These are phyloP conservation scores for Eupithecia abbreviata DNA, from an alignment of 2,888 invertebrate genomes.

Conservation along the genomic window DNA sequence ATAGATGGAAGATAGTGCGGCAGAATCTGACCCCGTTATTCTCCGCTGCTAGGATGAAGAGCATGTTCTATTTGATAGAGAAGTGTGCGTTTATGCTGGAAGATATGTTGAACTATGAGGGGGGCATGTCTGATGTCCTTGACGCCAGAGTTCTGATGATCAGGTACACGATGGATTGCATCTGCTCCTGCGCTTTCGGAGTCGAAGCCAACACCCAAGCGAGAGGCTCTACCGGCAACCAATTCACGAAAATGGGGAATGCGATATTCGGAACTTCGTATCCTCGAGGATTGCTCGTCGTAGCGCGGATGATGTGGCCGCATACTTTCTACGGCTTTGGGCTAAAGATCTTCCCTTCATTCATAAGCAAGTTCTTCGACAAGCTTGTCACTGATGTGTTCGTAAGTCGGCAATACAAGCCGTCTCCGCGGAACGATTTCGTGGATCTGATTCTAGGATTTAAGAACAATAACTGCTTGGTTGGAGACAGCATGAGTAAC, in stretches of 20 bases:
- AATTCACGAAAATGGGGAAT: constrained; percentile 50
- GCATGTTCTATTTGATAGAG: constrained; percentile 54
- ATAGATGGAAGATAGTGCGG: constrained; percentile 51
- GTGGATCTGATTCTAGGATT: constrained; percentile 58
- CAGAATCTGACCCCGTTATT: constrained; percentile 53
- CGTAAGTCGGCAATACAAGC: constrained; percentile 48
- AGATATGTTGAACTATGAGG: constrained; percentile 43
- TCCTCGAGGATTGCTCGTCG: constrained; percentile 40
- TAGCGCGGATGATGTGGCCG: constrained; percentile 54
- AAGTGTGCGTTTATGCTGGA: constrained; percentile 47
- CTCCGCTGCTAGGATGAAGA: constrained; percentile 51
- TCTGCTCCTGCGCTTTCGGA: constrained; percentile 54
- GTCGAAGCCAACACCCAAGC: constrained; percentile 53
- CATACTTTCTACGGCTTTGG: constrained; percentile 53
- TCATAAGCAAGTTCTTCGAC: constrained; percentile 50
- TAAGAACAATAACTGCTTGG: constrained; percentile 50
- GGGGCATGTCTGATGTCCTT: constrained; percentile 29
- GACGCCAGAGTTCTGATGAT: constrained; percentile 46
- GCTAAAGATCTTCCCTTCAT: constrained; percentile 43
- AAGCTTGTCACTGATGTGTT: constrained; percentile 52
- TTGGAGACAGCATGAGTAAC: constrained; percentile 55
- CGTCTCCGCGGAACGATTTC: constrained; percentile 56
- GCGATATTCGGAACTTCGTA: constrained; percentile 44
- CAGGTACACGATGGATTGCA: constrained; percentile 55
- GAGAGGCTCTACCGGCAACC: constrained; percentile 45